Evolutionary conservation across 2,888 invertebrate species (phyloP), one percentile per base, ranked within the genome.

Genomic region (Drosophila dives): DNA sequence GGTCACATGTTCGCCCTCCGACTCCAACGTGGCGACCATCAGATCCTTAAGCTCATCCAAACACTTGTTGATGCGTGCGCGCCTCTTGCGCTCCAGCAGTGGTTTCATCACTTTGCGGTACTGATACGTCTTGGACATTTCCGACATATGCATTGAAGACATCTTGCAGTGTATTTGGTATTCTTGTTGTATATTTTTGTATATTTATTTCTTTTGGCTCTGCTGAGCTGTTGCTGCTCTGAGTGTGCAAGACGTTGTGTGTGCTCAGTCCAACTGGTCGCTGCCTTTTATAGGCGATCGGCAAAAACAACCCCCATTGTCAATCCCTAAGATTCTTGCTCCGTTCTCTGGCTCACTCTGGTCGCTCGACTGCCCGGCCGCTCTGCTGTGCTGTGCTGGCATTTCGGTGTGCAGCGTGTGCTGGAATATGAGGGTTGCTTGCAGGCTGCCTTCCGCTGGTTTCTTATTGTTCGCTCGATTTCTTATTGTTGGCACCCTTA

Each of bases 31-130:
- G 56, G 93, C 91, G 11, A 97, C 97, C 97, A 98, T 97, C 91
- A 98, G 94, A 93, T 98, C 97, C 93, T 97, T 98, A 60, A 98
- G 94, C 92, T 98, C 97, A 93, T 97, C 97, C 90, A 98, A 94
- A 93, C 98, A 97, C 87, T 97, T 96, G 93, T 98, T 98, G 94
- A 98, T 98, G 92, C 98, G 95, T 80, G 98, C 98, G 79, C 98
- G 95, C 63, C 97, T 95, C 92, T 97, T 97, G 88, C 97, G 95
- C 93, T 98, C 98, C 88, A 98, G 94, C 97, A 98, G 96, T 91
- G 97, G 98, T 93, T 98, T 97, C 97, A 97, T 97, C 91, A 98
- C 97, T 95, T 97, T 98, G 93, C 98, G 95, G 94, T 98, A 98
- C 93, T 98, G 97, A 93, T 97, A 97, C 92, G 98, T 98, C 93